Percentiles rank a stretch among this genome's conserved stretches.
Evolutionary conservation across 2,888 invertebrate genomes (phyloP).

Genomic region (Agonopterix alstromeriana): DNA sequence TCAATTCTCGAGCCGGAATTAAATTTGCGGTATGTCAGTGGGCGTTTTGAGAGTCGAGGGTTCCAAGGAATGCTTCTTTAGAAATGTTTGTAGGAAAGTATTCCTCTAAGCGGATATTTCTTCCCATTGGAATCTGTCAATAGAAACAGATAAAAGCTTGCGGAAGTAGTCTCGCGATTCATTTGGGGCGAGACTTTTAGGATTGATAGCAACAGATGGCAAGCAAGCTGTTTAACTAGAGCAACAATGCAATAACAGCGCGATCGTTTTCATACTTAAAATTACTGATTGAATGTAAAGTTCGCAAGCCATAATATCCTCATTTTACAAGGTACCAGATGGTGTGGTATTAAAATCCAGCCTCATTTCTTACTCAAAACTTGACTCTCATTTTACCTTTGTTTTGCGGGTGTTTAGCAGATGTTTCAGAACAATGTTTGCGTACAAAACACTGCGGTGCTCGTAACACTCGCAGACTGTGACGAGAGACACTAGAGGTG

Average conservation of each 20-base stretch:
- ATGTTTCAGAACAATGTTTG: slow-evolving; percentile 35
- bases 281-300: no score
- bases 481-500: slow-evolving; percentile 37
- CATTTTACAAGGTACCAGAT: no score
- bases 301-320: no score
- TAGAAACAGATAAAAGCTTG: neutral
- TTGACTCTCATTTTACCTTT: neutral
- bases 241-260: no score
- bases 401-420: slow-evolving; percentile 4
- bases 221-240: neutral
- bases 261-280: no score
- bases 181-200: no score
- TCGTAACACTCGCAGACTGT: slow-evolving; percentile 29
- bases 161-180: no score
- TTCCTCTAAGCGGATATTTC: neutral
- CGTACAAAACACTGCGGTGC: slow-evolving; percentile 26
- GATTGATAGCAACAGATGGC: no score
- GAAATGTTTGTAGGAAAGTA: slow-evolving; percentile 9
- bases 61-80: slow-evolving; percentile 16
- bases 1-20: slow-evolving; percentile 47
- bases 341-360: no score
- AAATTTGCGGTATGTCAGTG: slow-evolving; percentile 50
- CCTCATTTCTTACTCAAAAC: neutral
- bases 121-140: slow-evolving; percentile 1
- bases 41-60: slow-evolving; percentile 22